Percentiles rank a stretch among this genome's conserved stretches.
Conservation (phyloP, 2,113 vertebrate species). For the Corythaeola cristata region DNA sequence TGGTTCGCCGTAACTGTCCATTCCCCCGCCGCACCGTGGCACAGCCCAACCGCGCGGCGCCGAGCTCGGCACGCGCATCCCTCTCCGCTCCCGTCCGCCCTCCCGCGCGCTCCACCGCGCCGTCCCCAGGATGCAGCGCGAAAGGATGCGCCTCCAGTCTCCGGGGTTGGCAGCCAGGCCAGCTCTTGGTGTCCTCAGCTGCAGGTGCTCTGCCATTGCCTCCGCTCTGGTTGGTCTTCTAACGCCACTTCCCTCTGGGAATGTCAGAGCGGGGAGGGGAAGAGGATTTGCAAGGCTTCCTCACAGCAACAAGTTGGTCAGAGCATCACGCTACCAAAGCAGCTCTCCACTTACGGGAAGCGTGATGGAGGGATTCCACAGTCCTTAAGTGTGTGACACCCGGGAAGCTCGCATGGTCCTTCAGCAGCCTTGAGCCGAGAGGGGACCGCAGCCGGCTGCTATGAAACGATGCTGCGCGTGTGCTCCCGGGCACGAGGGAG, state of each 20-base stretch:
- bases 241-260: background rate
- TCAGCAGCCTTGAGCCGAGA: background rate
- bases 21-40: background rate
- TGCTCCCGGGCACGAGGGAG: background rate
- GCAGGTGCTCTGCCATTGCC: background rate
- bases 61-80: background rate
- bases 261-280: background rate
- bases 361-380: background rate
- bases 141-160: background rate
- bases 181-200: background rate
- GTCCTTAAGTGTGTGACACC: background rate
- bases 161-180: background rate
- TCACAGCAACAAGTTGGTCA: background rate
- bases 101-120: rapidly evolving
- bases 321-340: background rate
- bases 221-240: background rate
- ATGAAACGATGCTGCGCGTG: background rate
- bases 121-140: background rate
- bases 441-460: background rate
- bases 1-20: background rate
- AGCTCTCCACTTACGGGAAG: background rate
- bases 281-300: background rate
- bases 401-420: rapidly evolving
- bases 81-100: background rate
- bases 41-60: background rate